These are phyloP conservation scores for Catharus fuscescens DNA, from an alignment of 2,113 vertebrate genomes.

Conservation along the genomic window DNA sequence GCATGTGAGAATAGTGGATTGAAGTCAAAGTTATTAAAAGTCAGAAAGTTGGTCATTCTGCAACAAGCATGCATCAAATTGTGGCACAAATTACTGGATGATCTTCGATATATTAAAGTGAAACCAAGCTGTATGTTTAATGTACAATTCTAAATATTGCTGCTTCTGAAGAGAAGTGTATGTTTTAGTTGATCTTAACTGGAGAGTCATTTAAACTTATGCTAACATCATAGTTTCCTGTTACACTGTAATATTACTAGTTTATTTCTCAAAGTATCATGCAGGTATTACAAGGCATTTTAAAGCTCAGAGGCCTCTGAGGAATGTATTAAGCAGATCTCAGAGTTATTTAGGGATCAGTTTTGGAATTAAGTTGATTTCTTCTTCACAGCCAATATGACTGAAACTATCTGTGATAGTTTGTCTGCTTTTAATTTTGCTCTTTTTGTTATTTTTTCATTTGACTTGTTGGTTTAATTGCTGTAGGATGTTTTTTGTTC, in stretches of 20 bases:
- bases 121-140: neutral
- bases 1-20: slow-evolving; percentile 50
- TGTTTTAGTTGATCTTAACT: slow-evolving; percentile 10
- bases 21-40: slow-evolving; percentile 76
- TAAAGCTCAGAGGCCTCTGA: slow-evolving; percentile 28
- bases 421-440: neutral
- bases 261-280: slow-evolving; percentile 22
- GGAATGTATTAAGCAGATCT: slow-evolving; percentile 6
- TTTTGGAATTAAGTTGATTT: slow-evolving; percentile 19
- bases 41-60: slow-evolving; percentile 73
- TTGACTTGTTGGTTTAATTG: slow-evolving; percentile 57
- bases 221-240: neutral
- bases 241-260: neutral
- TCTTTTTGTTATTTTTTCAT: neutral
- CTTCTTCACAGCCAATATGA: neutral
- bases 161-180: neutral
- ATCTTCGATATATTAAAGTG: neutral
- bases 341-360: neutral
- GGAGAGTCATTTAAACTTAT: neutral
- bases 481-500: neutral
- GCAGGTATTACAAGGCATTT: neutral
- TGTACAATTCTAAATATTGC: neutral
- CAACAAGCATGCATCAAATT: slow-evolving; percentile 15
- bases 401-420: neutral
- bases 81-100: neutral